phyloP scores from a whole-genome alignment of 2,797 vertebrate species.

The Artibeus lituratus region DNA sequence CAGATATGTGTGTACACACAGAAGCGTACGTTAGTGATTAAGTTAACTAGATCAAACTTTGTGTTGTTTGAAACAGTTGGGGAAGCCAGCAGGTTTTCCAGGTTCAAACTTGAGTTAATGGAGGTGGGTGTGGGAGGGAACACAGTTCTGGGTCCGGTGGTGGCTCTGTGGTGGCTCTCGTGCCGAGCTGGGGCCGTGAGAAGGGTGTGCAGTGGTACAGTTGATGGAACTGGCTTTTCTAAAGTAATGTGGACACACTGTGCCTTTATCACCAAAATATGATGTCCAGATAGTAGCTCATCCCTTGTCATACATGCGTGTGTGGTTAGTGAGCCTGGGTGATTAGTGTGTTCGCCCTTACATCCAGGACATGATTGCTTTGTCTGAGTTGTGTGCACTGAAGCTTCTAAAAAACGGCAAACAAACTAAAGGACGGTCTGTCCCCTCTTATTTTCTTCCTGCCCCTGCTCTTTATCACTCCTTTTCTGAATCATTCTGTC shows the following conservation, averaged over 20 bases:
- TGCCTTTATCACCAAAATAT: neutral
- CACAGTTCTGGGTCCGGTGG: neutral
- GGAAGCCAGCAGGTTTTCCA: neutral
- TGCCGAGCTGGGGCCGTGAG: neutral
- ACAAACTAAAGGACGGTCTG: neutral
- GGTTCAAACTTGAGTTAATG: neutral
- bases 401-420: neutral
- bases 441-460: too few relatives aligned
- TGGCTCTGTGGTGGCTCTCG: neutral
- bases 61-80: conserved; percentile 14
- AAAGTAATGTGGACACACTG: neutral
- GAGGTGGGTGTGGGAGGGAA: neutral
- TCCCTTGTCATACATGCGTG: neutral
- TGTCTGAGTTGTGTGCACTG: neutral
- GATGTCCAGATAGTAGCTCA: neutral
- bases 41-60: neutral
- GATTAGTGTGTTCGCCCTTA: neutral
- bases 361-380: neutral
- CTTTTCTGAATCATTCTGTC: neutral
- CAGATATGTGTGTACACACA: neutral
- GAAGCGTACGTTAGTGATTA: neutral
- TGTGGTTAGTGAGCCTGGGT: neutral
- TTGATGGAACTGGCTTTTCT: neutral
- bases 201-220: neutral
- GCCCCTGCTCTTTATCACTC: too few relatives aligned